These are phyloP conservation scores for Neoitamus cyanurus DNA, from an alignment of 2,888 invertebrate species.

Conservation along the genomic window DNA sequence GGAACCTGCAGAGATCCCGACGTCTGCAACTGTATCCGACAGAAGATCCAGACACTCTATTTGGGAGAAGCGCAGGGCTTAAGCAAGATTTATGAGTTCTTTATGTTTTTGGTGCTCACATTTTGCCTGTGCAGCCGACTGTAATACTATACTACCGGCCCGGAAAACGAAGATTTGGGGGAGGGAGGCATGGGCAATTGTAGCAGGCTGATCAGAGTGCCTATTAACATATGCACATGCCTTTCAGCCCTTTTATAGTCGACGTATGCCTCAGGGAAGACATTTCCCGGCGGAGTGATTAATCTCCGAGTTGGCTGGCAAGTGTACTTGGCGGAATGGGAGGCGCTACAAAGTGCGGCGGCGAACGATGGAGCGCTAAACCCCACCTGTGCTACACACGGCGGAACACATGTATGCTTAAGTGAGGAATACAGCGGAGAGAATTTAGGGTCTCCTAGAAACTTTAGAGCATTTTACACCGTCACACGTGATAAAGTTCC, in stretches of 20 bases:
- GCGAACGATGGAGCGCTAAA: constrained; percentile 3
- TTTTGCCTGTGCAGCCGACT: background rate
- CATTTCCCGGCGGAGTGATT: constrained; percentile 7
- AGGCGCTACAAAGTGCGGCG: background rate
- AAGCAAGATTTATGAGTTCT: background rate
- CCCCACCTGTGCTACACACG: constrained; percentile 12
- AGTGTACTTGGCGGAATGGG: background rate
- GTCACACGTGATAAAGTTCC: constrained; percentile 44
- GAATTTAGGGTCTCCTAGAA: constrained; percentile 18
- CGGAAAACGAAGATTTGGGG: background rate
- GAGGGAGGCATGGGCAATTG: background rate
- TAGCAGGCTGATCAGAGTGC: background rate
- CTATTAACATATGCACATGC: background rate
- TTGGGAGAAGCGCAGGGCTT: background rate
- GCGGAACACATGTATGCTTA: background rate
- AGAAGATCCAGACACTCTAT: background rate
- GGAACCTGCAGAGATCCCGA: background rate
- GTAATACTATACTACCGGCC: background rate
- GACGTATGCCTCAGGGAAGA: background rate
- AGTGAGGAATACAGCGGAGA: background rate
- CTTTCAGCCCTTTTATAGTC: background rate
- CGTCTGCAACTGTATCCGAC: background rate
- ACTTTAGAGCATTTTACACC: constrained; percentile 41
- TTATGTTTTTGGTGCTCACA: background rate
- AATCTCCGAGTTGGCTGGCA: background rate